phyloP scores from a whole-genome alignment of 1,140 invertebrate genomes.

The Drosophila sp. region DNA sequence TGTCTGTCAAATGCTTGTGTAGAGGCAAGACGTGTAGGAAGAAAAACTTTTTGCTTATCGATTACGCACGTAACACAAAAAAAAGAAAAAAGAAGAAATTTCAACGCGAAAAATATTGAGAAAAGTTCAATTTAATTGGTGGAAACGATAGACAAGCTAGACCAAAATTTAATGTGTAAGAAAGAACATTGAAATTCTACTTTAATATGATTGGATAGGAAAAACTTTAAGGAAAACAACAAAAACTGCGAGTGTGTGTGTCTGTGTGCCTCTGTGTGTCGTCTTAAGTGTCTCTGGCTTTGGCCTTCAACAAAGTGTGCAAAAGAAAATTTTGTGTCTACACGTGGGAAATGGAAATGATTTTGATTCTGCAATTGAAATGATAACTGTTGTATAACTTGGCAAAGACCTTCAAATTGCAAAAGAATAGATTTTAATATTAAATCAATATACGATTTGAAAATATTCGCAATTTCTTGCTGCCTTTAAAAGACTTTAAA shows the following conservation, averaged over 20 bases:
- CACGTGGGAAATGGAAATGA: conserved; percentile 29
- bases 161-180: conserved; percentile 7
- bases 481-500: neutral
- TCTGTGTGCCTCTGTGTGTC: neutral
- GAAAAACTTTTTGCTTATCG: conserved; percentile 75
- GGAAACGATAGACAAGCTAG: conserved; percentile 3
- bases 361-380: neutral
- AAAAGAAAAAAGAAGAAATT: conserved; percentile 32
- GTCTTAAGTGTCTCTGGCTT: conserved; percentile 35
- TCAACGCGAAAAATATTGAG: conserved; percentile 7
- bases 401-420: neutral
- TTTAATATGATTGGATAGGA: neutral
- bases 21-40: conserved; percentile 65
- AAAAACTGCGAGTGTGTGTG: conserved; percentile 22
- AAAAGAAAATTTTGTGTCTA: conserved; percentile 37
- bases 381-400: conserved; percentile 7
- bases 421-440: neutral
- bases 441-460: neutral
- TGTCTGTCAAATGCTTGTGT: conserved; percentile 71
- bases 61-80: conserved; percentile 75
- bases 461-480: neutral
- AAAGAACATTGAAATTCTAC: neutral
- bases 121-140: neutral
- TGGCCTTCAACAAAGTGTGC: conserved; percentile 71
- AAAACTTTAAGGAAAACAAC: neutral